These are phyloP conservation scores for Ginglymostoma cirratum DNA, from an alignment of 2,113 vertebrate genomes.

Conservation along the genomic window DNA sequence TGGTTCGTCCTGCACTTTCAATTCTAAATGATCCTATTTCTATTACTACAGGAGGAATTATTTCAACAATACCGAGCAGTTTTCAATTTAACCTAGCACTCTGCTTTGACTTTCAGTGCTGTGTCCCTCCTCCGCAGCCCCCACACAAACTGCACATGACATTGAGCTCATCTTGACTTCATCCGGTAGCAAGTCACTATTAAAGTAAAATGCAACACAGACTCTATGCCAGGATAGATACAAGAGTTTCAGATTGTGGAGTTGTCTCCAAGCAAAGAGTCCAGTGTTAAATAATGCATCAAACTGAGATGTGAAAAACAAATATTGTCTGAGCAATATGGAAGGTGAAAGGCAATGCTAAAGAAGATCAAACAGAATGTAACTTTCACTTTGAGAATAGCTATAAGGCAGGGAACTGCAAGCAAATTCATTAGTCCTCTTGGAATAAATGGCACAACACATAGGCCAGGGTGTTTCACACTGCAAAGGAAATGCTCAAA, in stretches of 20 bases:
- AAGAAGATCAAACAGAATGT: neutral
- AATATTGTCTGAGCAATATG: neutral
- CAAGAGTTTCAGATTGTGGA: neutral
- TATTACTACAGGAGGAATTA: neutral
- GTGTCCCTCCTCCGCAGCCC: neutral
- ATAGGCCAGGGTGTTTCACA: neutral
- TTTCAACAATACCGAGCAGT: neutral
- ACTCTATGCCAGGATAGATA: neutral
- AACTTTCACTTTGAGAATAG: neutral
- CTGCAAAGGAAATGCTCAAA: neutral
- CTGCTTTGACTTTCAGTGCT: neutral
- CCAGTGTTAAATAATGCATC: neutral
- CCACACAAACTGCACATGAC: neutral
- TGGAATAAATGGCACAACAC: neutral
- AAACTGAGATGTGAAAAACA: neutral
- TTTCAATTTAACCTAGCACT: too few species aligned
- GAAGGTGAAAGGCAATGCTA: neutral
- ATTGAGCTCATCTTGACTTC: neutral
- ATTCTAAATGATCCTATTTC: neutral
- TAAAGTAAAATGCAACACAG: constrained; percentile 29
- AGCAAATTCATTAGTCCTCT: neutral
- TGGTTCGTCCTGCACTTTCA: neutral
- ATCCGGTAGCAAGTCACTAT: neutral
- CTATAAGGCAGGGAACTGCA: neutral
- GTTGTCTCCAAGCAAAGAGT: neutral